These are phyloP conservation scores for Parochlus steinenii DNA, from an alignment of 2,888 invertebrate species.

Conservation along the genomic window DNA sequence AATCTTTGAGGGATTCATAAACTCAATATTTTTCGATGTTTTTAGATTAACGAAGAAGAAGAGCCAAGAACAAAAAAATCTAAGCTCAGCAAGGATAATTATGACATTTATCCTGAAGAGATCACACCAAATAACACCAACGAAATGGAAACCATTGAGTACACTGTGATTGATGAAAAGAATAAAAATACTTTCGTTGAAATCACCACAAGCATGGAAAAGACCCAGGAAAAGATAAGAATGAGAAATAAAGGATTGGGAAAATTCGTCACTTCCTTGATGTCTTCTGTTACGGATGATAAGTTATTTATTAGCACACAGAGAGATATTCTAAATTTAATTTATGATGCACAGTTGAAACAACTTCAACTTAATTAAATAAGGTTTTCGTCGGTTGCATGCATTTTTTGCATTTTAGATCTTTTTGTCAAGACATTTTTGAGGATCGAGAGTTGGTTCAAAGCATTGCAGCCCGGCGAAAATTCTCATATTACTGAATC, in stretches of 20 bases:
- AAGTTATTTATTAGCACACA: slow-evolving; percentile 3
- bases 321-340: not conserved
- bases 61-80: not conserved
- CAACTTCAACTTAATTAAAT: not conserved
- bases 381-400: no score
- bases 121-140: not conserved
- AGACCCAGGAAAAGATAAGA: not conserved
- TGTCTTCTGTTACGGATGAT: slow-evolving; percentile 1
- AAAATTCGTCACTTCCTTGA: not conserved
- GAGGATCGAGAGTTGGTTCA: no score
- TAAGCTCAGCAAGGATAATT: not conserved
- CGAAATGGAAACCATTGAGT: slow-evolving; percentile 2
- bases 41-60: not conserved
- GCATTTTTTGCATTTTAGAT: no score
- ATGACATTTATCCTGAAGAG: not conserved
- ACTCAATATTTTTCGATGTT: not conserved
- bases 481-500: no score
- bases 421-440: no score
- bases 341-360: not conserved
- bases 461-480: no score
- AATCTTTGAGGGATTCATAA: not conserved
- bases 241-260: slow-evolving; percentile 4
- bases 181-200: not conserved
- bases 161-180: slow-evolving; percentile 7
- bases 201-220: not conserved